Evolutionary conservation across 2,113 vertebrate species (phyloP).

Genomic region (Serinus canaria): DNA sequence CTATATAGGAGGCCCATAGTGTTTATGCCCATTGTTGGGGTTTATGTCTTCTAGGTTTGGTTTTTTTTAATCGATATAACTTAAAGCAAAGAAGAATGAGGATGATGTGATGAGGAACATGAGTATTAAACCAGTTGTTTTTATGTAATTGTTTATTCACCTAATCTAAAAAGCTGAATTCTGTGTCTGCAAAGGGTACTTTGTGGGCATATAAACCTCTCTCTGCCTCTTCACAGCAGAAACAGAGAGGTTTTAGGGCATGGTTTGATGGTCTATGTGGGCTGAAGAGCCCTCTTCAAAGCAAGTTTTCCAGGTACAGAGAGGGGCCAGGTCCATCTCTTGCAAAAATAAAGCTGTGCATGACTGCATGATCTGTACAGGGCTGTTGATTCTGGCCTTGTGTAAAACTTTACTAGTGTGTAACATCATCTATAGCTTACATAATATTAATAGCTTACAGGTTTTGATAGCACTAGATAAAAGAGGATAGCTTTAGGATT

Average conservation of each 20-base stretch:
- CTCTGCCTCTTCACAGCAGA: neutral
- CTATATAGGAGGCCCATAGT: neutral
- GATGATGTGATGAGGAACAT: neutral
- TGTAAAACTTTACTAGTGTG: neutral
- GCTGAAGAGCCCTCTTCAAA: neutral
- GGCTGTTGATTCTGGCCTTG: neutral
- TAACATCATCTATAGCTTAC: neutral
- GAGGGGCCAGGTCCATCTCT: neutral
- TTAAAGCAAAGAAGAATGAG: neutral
- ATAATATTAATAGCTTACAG: neutral
- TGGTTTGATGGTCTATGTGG: rapidly evolving
- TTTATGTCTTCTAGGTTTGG: neutral
- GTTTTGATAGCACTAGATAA: neutral
- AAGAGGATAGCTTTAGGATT: neutral
- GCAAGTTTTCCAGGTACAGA: neutral
- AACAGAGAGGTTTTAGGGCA: neutral
- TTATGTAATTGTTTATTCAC: neutral
- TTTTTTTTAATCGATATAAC: neutral
- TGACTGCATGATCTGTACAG: rapidly evolving
- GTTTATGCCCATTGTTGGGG: neutral
- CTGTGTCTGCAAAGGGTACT: neutral
- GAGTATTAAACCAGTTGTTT: neutral
- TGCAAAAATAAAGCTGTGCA: neutral
- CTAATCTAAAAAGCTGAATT: neutral
- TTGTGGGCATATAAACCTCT: neutral